phyloP scores from a whole-genome alignment of 2,113 vertebrate species.

The Saccopteryx leptura region DNA sequence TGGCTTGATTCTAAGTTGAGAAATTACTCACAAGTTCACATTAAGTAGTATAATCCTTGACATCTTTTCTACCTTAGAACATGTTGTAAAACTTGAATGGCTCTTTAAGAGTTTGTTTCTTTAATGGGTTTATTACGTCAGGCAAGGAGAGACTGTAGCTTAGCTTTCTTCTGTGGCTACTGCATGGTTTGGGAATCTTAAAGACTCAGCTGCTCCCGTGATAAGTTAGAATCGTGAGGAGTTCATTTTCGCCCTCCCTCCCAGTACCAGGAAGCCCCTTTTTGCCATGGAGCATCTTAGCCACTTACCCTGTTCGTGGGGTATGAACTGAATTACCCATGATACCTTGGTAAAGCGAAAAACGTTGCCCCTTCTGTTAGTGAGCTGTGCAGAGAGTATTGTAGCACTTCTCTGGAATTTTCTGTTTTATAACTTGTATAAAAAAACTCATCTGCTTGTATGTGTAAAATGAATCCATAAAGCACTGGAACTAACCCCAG shows the following conservation, averaged over 20 bases:
- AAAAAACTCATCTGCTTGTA: background rate
- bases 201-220: background rate
- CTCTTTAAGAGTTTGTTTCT: background rate
- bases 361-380: background rate
- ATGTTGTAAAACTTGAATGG: background rate
- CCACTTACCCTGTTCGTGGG: background rate
- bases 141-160: background rate
- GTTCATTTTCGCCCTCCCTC: conserved; percentile 26
- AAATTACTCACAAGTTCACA: conserved; percentile 35
- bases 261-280: background rate
- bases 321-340: background rate
- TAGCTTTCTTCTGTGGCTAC: background rate
- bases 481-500: conserved; percentile 29
- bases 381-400: background rate
- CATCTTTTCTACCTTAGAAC: conserved; percentile 10
- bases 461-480: background rate
- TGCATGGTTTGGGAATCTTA: conserved; percentile 9
- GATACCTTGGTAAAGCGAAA: background rate
- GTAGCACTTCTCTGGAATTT: conserved; percentile 1
- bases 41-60: conserved; percentile 3
- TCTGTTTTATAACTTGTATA: background rate
- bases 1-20: background rate
- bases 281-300: conserved; percentile 35
- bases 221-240: background rate
- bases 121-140: conserved; percentile 11